A percentile compares a stretch with the other conserved stretches of the same genome.
Conservation (phyloP, 2,797 vertebrate species). For the Echeneis naucrates region DNA sequence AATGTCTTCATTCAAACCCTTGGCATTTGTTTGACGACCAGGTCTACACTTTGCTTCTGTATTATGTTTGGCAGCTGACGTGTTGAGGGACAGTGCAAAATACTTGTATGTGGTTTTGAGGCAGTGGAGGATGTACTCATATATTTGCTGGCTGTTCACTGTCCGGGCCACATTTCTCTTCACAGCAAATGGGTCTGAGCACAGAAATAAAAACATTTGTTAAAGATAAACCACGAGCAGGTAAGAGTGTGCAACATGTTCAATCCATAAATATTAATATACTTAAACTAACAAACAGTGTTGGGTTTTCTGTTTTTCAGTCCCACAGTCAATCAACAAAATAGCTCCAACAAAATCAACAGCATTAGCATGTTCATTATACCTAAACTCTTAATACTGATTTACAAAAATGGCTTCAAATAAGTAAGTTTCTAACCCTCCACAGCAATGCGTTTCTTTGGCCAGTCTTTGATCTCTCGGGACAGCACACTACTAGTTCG, state of each 20-base stretch:
- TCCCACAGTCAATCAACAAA: not conserved
- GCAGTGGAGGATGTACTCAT: constrained; percentile 93
- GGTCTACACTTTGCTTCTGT: constrained; percentile 13
- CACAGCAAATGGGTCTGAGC: constrained; percentile 91
- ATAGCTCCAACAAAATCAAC: not conserved
- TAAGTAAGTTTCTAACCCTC: constrained; percentile 85
- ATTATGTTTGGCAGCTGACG: constrained; percentile 59
- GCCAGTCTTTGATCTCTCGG: constrained; percentile 95
- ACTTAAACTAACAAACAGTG: not conserved
- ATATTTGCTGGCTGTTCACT: constrained; percentile 92
- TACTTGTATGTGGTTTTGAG: constrained; percentile 95
- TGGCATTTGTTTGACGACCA: constrained; percentile 15
- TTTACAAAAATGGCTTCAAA: too few species aligned
- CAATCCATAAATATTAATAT: not conserved
- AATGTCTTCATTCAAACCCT: constrained; percentile 40
- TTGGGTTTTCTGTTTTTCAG: not conserved
- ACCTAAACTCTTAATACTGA: not conserved
- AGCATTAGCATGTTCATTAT: not conserved
- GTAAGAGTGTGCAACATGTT: not conserved
- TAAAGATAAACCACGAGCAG: not conserved
- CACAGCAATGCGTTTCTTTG: constrained; percentile 94
- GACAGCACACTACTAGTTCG: constrained; percentile 87
- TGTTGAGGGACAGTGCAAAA: constrained; percentile 90
- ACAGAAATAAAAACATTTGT: constrained; percentile 28
- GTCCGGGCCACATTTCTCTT: constrained; percentile 95